Percentiles rank a stretch among this genome's conserved stretches.
These are phyloP conservation scores for Ctenopoma kingsleyae DNA, from an alignment of 2,797 vertebrate species.

Conservation along the genomic window DNA sequence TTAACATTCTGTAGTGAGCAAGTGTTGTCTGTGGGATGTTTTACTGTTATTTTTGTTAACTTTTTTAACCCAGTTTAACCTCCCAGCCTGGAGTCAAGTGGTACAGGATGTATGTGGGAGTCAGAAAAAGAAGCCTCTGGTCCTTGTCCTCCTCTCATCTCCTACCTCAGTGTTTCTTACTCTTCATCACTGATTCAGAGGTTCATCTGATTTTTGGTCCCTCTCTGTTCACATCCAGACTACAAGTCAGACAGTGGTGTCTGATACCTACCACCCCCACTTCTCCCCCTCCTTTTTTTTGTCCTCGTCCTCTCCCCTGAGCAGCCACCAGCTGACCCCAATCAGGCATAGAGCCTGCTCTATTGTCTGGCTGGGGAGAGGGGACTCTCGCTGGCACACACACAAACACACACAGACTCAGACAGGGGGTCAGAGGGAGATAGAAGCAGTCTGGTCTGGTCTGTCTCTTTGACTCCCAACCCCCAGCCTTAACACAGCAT, in stretches of 20 bases:
- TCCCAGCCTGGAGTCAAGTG: slow-evolving; percentile 53
- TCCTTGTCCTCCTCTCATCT: slow-evolving; percentile 41
- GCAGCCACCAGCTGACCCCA: slow-evolving; percentile 81
- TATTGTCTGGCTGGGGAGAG: slow-evolving; percentile 74
- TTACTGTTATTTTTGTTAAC: slow-evolving; percentile 24
- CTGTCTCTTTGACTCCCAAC: slow-evolving; percentile 69
- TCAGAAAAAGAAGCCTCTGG: slow-evolving; percentile 34
- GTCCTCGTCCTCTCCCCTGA: slow-evolving; percentile 35
- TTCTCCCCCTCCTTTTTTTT: slow-evolving; percentile 14
- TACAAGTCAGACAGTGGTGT: slow-evolving; percentile 76
- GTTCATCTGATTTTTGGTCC: slow-evolving; percentile 60
- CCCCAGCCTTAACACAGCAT: slow-evolving; percentile 58
- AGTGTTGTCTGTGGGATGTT: slow-evolving; percentile 39
- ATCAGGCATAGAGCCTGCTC: slow-evolving; percentile 77
- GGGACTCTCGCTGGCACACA: slow-evolving; percentile 43
- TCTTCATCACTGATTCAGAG: slow-evolving; percentile 65
- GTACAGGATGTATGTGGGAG: slow-evolving; percentile 54
- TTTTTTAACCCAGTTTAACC: slow-evolving; percentile 72
- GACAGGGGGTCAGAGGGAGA: slow-evolving; percentile 68
- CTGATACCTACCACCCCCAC: slow-evolving; percentile 66
- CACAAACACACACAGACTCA: slow-evolving; percentile 52
- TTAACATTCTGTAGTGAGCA: background rate
- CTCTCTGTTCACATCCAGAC: slow-evolving; percentile 63
- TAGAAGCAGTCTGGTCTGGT: slow-evolving; percentile 69
- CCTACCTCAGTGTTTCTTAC: slow-evolving; percentile 31